Conservation (phyloP, 2,797 vertebrate genomes). For the Phataginus tricuspis region DNA sequence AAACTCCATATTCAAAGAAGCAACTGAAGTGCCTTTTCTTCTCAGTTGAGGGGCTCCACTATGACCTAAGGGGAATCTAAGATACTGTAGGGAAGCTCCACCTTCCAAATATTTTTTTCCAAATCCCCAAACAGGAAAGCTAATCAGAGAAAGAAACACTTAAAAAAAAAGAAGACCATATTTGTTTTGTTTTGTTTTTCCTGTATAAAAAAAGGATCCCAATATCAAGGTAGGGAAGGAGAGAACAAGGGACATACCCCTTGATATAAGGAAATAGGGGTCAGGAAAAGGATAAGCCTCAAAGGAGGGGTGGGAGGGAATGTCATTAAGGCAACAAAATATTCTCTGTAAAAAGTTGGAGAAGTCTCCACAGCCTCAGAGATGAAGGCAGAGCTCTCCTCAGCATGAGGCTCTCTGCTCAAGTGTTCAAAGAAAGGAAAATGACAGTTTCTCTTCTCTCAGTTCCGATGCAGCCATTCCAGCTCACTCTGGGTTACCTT, state of each 20-base stretch:
- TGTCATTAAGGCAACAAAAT: conserved; percentile 75
- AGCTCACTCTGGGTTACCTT: conserved; percentile 69
- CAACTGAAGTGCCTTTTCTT: conserved; percentile 41
- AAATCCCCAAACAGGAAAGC: conserved; percentile 46
- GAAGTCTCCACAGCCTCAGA: conserved; percentile 19
- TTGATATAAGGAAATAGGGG: conserved; percentile 32
- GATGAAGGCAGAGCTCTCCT: neutral
- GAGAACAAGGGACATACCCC: neutral
- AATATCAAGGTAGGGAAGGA: conserved; percentile 56
- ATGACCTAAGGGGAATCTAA: neutral
- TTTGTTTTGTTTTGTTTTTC: conserved; percentile 71
- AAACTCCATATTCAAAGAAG: conserved; percentile 51
- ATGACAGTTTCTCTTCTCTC: neutral
- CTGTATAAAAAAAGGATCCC: conserved; percentile 75
- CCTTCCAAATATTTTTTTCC: neutral
- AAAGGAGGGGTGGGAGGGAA: neutral
- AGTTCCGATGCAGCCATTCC: neutral
- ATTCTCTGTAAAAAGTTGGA: conserved; percentile 62
- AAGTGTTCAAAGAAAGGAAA: conserved; percentile 23
- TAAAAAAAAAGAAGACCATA: conserved; percentile 45
- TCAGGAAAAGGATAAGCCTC: neutral
- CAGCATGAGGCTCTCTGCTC: neutral
- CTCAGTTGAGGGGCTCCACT: neutral
- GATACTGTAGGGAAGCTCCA: neutral
- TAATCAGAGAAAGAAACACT: conserved; percentile 61